Conservation (phyloP, 2,113 vertebrate genomes). For the Oncorhynchus tshawytscha region DNA sequence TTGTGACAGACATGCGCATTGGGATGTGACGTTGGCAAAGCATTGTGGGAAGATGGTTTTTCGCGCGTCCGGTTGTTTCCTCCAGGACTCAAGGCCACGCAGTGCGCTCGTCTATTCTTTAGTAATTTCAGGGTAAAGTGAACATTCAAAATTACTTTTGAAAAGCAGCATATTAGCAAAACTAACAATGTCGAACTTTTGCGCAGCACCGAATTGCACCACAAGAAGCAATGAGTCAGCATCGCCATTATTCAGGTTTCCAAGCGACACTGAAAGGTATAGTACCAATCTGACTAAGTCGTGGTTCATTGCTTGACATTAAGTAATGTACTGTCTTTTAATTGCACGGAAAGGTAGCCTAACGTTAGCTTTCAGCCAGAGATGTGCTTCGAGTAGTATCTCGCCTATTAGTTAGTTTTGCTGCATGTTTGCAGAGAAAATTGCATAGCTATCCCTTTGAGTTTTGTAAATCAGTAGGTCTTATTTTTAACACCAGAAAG, state of each 20-base stretch:
- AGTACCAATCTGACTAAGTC: conserved; percentile 16
- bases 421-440: no score
- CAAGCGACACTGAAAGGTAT: conserved; percentile 74
- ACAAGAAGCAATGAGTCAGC: conserved; percentile 70
- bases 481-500: no score
- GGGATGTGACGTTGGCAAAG: conserved; percentile 39
- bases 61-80: conserved; percentile 64
- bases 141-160: conserved; percentile 6
- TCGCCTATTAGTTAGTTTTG: background rate
- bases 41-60: conserved; percentile 64
- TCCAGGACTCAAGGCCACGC: conserved; percentile 67
- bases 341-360: no score
- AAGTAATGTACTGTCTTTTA: no score
- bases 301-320: no score
- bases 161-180: background rate
- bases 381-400: no score
- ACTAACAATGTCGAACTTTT: conserved; percentile 77
- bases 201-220: conserved; percentile 84
- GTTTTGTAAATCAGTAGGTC: no score
- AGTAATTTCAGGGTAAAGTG: conserved; percentile 1
- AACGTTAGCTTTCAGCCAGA: no score
- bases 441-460: no score
- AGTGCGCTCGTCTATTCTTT: conserved; percentile 48
- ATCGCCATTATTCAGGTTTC: conserved; percentile 82
- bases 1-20: background rate